phyloP scores from a whole-genome alignment of 2,113 vertebrate species.

The Vombatus ursinus region DNA sequence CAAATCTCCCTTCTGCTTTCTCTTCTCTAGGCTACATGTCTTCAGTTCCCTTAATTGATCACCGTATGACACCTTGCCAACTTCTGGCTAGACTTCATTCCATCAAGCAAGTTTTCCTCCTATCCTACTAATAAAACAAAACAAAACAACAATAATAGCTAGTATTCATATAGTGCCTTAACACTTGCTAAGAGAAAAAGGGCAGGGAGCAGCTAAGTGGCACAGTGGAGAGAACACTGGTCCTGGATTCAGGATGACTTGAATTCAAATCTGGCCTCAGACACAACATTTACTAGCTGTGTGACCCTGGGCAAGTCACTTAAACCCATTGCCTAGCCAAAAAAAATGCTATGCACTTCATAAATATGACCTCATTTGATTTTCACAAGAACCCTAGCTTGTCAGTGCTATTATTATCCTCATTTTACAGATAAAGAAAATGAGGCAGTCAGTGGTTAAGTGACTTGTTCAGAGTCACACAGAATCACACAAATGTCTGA shows the following conservation, averaged over 20 bases:
- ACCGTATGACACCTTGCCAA: not conserved
- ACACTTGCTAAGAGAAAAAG: no score
- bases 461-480: not conserved
- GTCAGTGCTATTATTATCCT: not conserved
- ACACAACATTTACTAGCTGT: no score
- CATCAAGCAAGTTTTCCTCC: not conserved
- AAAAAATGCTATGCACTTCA: no score
- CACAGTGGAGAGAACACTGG: no score
- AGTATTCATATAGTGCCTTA: not conserved
- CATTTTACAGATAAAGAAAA: not conserved
- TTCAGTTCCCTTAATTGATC: not conserved
- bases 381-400: not conserved
- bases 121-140: not conserved
- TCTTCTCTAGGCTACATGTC: not conserved
- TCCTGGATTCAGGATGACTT: no score
- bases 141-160: not conserved
- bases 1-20: not conserved
- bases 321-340: no score
- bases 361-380: not conserved
- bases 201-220: no score
- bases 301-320: no score
- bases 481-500: not conserved
- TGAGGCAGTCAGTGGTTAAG: not conserved
- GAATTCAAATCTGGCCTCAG: no score
- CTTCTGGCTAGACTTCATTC: slow-evolving; percentile 12